Conservation (phyloP, 1,140 invertebrate species). For the Pachyrhynchus sulphureomaculatus region DNA sequence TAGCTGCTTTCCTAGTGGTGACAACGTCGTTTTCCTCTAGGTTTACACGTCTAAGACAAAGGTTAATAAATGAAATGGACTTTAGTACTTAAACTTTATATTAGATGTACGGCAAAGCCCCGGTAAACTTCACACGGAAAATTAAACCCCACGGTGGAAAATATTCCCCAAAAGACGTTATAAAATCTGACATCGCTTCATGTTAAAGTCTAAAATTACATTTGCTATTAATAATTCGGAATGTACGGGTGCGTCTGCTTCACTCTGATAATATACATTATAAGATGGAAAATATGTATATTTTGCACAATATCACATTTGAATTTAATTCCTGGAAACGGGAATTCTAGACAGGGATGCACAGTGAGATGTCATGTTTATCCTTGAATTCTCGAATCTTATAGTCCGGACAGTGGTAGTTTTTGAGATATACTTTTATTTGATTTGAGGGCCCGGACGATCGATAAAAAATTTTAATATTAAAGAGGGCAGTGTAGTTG, state of each 20-base stretch:
- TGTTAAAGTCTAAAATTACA: neutral
- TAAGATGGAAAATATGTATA: neutral
- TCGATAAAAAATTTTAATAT: too few relatives aligned
- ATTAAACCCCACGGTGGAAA: too few relatives aligned
- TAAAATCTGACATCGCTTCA: neutral
- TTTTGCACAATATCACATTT: neutral
- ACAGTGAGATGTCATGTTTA: too few relatives aligned
- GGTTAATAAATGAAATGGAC: constrained; percentile 1
- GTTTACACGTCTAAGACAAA: too few relatives aligned
- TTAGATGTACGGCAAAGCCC: neutral
- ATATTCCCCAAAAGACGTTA: neutral
- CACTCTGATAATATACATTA: neutral
- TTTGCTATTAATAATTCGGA: neutral
- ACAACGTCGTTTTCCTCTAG: neutral
- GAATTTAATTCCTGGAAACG: neutral
- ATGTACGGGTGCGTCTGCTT: neutral
- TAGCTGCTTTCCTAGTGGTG: too few relatives aligned
- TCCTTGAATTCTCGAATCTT: too few relatives aligned
- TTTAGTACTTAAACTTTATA: neutral
- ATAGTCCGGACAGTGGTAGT: too few relatives aligned
- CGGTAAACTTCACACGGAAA: neutral
- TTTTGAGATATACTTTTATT: too few relatives aligned
- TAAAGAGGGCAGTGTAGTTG: too few relatives aligned
- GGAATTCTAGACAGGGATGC: neutral
- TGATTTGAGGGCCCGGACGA: too few relatives aligned